Evolutionary conservation across 2,113 vertebrate genomes (phyloP).

Genomic region (Cairina moschata): DNA sequence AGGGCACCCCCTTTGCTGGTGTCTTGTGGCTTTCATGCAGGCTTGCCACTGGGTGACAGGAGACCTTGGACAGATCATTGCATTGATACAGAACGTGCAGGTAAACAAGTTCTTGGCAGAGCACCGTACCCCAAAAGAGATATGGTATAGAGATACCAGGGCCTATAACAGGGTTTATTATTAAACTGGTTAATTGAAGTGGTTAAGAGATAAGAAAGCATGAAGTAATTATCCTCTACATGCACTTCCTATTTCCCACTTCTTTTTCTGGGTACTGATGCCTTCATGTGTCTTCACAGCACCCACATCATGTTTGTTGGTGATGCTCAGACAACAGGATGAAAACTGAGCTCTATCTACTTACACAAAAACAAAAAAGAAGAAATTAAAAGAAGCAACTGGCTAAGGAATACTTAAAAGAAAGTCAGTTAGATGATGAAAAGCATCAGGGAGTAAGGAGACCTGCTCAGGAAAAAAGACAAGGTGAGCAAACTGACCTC

Average conservation of each 20-base stretch:
- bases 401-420: neutral
- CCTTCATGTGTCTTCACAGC: neutral
- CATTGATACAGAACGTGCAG: neutral
- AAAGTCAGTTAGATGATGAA: neutral
- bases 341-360: neutral
- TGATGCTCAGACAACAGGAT: neutral
- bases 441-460: neutral
- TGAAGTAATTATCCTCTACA: neutral
- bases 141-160: neutral
- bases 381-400: neutral
- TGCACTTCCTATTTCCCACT: neutral
- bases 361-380: neutral
- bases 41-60: neutral
- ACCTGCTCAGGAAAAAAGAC: neutral
- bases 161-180: neutral
- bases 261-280: neutral
- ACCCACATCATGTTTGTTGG: neutral
- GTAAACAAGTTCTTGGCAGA: neutral
- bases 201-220: neutral
- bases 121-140: neutral
- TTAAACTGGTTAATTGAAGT: neutral
- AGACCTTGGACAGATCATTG: neutral
- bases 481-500: neutral
- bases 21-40: fast-evolving
- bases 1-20: fast-evolving